These are phyloP conservation scores for Telenomus remus DNA, from an alignment of 1,140 invertebrate species.

Conservation along the genomic window DNA sequence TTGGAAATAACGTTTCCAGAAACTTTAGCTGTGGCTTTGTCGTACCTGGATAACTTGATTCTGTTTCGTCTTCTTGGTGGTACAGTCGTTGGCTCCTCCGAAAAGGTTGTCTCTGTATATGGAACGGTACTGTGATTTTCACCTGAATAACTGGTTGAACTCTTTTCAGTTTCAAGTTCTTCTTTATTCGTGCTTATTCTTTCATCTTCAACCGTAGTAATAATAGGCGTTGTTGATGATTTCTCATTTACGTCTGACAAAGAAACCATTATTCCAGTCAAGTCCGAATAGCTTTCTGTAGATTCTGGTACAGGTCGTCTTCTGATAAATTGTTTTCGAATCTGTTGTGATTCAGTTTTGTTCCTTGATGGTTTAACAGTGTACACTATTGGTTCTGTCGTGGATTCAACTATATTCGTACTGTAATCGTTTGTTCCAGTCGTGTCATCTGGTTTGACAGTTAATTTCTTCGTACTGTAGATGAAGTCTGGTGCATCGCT, in stretches of 20 bases:
- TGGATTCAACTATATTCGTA: too few species aligned
- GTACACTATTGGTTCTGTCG: conserved; percentile 5
- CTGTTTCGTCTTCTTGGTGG: conserved; percentile 6
- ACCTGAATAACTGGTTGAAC: too few species aligned
- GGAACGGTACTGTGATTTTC: too few species aligned
- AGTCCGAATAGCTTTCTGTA: conserved; percentile 2
- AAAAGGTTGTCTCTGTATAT: background rate
- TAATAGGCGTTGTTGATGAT: too few species aligned
- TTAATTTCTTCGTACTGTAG: conserved; percentile 5
- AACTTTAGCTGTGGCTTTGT: conserved; percentile 40
- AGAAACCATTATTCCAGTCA: conserved; percentile 1
- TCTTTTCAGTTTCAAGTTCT: too few species aligned
- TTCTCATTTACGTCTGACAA: too few species aligned
- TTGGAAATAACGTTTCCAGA: conserved; percentile 6
- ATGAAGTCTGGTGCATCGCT: too few species aligned
- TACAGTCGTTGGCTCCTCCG: background rate
- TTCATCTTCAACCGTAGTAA: too few species aligned
- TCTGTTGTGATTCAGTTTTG: conserved; percentile 47
- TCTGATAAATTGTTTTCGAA: conserved; percentile 63
- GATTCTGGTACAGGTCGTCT: conserved; percentile 44
- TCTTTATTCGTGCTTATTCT: too few species aligned
- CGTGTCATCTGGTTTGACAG: background rate
- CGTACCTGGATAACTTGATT: conserved; percentile 47
- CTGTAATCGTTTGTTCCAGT: conserved; percentile 7
- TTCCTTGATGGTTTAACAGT: conserved; percentile 25